Conservation (phyloP, 2,797 vertebrate genomes). For the Chrosomus eos region DNA sequence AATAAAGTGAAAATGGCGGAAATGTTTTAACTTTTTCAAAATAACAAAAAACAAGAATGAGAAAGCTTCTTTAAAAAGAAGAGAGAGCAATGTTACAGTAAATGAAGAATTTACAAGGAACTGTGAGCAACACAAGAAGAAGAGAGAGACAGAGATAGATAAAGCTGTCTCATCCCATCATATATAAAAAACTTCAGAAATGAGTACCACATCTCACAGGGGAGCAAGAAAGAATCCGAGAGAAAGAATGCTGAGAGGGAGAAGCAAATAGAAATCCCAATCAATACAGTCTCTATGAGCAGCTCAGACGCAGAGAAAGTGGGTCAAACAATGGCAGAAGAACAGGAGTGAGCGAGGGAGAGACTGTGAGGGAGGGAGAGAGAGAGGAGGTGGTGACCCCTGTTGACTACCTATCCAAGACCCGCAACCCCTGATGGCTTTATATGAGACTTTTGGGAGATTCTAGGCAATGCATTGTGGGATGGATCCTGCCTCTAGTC, state of each 20-base stretch:
- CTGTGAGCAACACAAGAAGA: background rate
- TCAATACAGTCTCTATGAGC: conserved; percentile 74
- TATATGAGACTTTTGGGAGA: conserved; percentile 7
- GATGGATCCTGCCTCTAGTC: conserved; percentile 18
- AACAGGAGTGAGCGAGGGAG: conserved; percentile 50
- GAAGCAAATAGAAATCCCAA: conserved; percentile 73
- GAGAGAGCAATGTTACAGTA: background rate
- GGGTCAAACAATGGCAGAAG: conserved; percentile 68
- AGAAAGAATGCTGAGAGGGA: conserved; percentile 59
- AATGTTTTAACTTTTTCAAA: background rate
- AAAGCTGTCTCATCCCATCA: background rate
- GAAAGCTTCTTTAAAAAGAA: background rate
- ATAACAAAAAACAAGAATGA: background rate
- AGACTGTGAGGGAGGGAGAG: conserved; percentile 49
- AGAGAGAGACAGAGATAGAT: conserved; percentile 27
- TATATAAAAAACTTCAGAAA: conserved; percentile 63
- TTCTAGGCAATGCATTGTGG: conserved; percentile 32
- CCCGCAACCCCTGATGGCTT: conserved; percentile 45
- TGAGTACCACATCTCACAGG: conserved; percentile 71
- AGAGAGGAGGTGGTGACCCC: conserved; percentile 50
- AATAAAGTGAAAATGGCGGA: background rate
- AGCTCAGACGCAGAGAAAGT: conserved; percentile 64
- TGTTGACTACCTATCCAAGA: conserved; percentile 50
- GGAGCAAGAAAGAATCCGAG: conserved; percentile 61
- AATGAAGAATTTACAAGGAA: background rate